Evolutionary conservation across 2,888 invertebrate species (phyloP), one percentile per base, ranked within the genome.

Genomic region (Hemicrepidius hirtus): DNA sequence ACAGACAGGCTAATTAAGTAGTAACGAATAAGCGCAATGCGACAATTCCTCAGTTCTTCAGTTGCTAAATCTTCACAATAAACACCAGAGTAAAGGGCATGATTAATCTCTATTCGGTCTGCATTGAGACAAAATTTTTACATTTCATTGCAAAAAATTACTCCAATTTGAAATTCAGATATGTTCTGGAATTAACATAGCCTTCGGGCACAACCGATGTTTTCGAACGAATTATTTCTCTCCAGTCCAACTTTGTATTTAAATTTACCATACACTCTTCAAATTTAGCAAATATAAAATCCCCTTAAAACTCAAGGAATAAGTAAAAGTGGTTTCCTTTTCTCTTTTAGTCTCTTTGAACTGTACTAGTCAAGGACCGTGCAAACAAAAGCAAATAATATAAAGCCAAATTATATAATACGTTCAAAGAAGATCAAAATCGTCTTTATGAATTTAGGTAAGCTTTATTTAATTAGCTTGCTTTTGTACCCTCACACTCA

Each of bases 141-240:
- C 46, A 46, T 46, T 46, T 46, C 46, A 46, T 46, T 46, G 20
- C 46, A 4, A 46, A 18, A 20, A 46, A 46, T 46, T 46, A 18
- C 10, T 46, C 46, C 46, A 18, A 46, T 46, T 16, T 46, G 20
- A 46, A 46, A 18, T 46, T 46, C 46, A 46, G 46, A 46, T 46
- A 46, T 10, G 16, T 46, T 7, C 32, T 32, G 10, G 18, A 46
- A 18, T 46, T 46, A 46, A 46, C 46, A 46, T 46, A 16, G 46
- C 46, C 46, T 16, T 7, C 46, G 16, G 46, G 4, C 4, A 46
- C 9, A 46, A 46, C 13, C 41, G n/a, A 13, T 41, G 41, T 41
- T 16, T 41, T 41, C n/a, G 41, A 16, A 18, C 32, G 46, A 9
- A 18, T 46, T 46, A 18, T 46, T 46, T 46, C 3, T 46, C 20